Base-by-base conservation (phyloP, 2,888 invertebrate species). In the Drosophila melanosoma region DNA sequence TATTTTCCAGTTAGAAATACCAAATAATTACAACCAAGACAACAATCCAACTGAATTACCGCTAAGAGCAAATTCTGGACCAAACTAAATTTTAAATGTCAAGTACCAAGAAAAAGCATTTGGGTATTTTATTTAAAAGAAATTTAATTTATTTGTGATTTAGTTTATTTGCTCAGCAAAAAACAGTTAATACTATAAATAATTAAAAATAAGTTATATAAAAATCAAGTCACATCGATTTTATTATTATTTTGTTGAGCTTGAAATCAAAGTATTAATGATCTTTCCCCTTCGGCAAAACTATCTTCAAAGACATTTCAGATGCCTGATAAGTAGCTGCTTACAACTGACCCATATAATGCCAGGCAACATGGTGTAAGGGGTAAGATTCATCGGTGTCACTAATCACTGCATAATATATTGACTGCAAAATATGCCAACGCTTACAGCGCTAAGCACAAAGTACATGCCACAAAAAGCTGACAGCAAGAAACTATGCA, bases 401-500 rank as follows among this genome's bases (percentile, higher is more conserved):
- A 81, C 79, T 79, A 87, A 84, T 76, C 71, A 72, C 69, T 63
- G 71, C 63, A 78, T 79, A 84, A 79, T 85, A 84, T 85, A 85
- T 85, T 89, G 90, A 87, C 76, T 89, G 90, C 74, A 40, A 75
- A 68, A 68, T 65, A 61, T 74, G 65, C 48, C 67, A 51, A 45
- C 40, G 59, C 66, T 78, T 71, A 63, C 63, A 76, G 38, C 10
- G 60, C 52, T 67, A 63, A 66, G 65, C 45, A 52, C 45, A 53
- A 45, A 23, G 26, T n/a, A 56, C 32, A 60, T 64, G 59, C 17
- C 35, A 33, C 49, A 45, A 35, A 36, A 61, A 42, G 52, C 56
- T 76, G 78, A 68, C 78, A 76, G 65, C 40, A 54, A 26, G 20
- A 79, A 69, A 69, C 72, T 45, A 48, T 49, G 53, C 63, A 66